phyloP scores from a whole-genome alignment of 2,797 vertebrate genomes.

The Cynopterus sphinx region DNA sequence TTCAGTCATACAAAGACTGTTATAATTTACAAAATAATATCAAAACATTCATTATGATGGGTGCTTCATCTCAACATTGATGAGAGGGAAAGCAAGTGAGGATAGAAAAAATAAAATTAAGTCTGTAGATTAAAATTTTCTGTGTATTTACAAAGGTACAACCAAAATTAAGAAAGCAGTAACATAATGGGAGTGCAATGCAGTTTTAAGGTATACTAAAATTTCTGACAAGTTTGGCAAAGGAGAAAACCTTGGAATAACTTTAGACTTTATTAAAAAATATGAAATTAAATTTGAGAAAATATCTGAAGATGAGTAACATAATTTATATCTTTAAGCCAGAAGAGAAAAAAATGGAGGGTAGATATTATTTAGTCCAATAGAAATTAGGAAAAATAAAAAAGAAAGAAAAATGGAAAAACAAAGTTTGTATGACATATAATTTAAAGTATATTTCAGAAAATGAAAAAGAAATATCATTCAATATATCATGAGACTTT shows the following conservation, averaged over 20 bases:
- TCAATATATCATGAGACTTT: neutral
- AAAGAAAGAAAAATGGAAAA: neutral
- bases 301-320: neutral
- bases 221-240: conserved; percentile 34
- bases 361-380: neutral
- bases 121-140: neutral
- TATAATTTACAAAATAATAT: neutral
- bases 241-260: neutral
- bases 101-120: neutral
- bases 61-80: neutral
- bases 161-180: neutral
- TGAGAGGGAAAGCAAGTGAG: neutral
- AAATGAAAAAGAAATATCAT: neutral
- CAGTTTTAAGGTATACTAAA: neutral
- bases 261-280: conserved; percentile 19
- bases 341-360: neutral
- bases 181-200: neutral
- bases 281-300: neutral
- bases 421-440: neutral
- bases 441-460: conserved; percentile 1
- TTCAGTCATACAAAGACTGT: neutral
- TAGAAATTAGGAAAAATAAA: neutral
- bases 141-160: neutral
- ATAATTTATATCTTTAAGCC: neutral
- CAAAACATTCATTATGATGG: neutral